A percentile compares a stretch with the other conserved stretches of the same genome.
phyloP scores from a whole-genome alignment of 2,888 invertebrate species.

The Periphyllus acericola region DNA sequence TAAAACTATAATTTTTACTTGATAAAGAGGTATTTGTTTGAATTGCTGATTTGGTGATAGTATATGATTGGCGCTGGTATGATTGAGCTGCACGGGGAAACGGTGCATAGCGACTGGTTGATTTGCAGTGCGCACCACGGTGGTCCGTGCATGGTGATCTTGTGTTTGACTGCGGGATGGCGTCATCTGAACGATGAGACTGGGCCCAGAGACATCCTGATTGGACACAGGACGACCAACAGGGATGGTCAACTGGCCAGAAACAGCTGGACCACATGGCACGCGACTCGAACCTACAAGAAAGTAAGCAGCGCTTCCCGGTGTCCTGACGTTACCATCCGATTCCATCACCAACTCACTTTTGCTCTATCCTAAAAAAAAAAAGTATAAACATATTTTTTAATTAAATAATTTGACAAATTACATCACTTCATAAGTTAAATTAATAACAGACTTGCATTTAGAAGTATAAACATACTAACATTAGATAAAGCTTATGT shows the following conservation, averaged over 20 bases:
- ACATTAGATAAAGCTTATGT: neutral
- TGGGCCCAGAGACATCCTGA: constrained; percentile 57
- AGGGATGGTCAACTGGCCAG: constrained; percentile 58
- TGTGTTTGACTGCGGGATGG: constrained; percentile 58
- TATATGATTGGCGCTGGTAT: constrained; percentile 57
- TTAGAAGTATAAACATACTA: neutral
- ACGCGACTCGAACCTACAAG: constrained; percentile 60
- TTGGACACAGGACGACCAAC: constrained; percentile 57
- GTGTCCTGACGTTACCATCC: constrained; percentile 60
- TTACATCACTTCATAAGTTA: neutral
- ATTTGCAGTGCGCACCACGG: constrained; percentile 46
- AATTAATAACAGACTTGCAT: neutral
- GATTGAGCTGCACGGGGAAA: constrained; percentile 59
- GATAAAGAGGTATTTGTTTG: constrained; percentile 60
- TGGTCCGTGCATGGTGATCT: constrained; percentile 57
- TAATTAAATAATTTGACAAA: neutral
- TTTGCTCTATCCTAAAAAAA: constrained; percentile 55
- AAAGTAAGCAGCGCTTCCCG: constrained; percentile 61
- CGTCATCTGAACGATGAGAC: constrained; percentile 58
- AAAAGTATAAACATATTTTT: neutral
- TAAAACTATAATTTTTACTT: constrained; percentile 9
- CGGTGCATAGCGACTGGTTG: constrained; percentile 58
- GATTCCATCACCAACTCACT: constrained; percentile 61
- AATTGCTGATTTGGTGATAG: constrained; percentile 57
- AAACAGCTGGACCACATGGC: constrained; percentile 54